Evolutionary conservation across 1,140 invertebrate genomes (phyloP).

Genomic region (Rhyacophila brunnea): DNA sequence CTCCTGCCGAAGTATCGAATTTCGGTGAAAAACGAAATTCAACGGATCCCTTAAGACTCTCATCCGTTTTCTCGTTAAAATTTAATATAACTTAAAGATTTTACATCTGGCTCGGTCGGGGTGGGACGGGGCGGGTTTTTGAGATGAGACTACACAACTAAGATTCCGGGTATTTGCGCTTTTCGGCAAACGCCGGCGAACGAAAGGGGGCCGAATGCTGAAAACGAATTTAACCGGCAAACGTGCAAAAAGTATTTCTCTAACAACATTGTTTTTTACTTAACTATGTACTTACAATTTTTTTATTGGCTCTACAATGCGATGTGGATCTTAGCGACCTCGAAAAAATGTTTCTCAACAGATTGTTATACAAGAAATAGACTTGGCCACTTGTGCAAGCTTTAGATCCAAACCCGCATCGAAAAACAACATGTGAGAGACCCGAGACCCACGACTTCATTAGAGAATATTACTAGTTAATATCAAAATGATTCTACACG

Average conservation of each 20-base stretch:
- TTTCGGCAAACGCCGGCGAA: not conserved
- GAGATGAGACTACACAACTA: slow-evolving; percentile 6
- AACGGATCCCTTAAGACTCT: slow-evolving; percentile 22
- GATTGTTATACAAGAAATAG: too few relatives aligned
- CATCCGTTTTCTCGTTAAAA: slow-evolving; percentile 34
- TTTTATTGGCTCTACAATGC: too few relatives aligned
- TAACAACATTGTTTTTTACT: slow-evolving; percentile 12
- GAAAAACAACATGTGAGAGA: too few relatives aligned
- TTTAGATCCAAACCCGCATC: too few relatives aligned
- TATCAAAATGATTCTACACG: too few relatives aligned
- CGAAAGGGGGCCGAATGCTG: not conserved
- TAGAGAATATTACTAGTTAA: too few relatives aligned
- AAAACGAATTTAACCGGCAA: not conserved
- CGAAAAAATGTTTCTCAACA: too few relatives aligned
- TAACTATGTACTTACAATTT: too few relatives aligned
- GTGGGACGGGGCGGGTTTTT: not conserved
- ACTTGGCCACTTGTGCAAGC: too few relatives aligned
- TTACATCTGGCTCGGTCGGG: slow-evolving; percentile 16
- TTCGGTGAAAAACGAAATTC: slow-evolving; percentile 27
- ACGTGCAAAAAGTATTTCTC: not conserved
- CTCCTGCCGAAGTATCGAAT: slow-evolving; percentile 19
- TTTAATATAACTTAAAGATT: slow-evolving; percentile 35
- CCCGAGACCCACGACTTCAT: too few relatives aligned
- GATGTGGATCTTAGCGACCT: too few relatives aligned
- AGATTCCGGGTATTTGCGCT: slow-evolving; percentile 20